A percentile compares a stretch with the other conserved stretches of the same genome.
These are phyloP conservation scores for Cosmorhoe ocellata DNA, from an alignment of 2,888 invertebrate species.

Conservation along the genomic window DNA sequence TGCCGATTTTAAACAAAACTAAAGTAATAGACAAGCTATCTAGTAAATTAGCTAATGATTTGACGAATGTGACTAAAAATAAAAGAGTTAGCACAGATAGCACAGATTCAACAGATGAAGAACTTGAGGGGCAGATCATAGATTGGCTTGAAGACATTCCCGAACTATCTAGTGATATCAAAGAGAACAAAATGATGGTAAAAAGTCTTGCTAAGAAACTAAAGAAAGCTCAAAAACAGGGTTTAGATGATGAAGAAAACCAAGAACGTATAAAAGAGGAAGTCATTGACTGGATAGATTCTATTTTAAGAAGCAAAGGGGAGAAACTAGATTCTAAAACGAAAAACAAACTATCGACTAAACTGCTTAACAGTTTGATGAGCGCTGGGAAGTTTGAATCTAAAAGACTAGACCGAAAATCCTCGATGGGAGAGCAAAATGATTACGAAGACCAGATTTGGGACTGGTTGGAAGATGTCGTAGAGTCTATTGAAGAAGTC, in stretches of 20 bases:
- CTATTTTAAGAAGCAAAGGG: slow-evolving; percentile 15
- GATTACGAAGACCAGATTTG: slow-evolving; percentile 5
- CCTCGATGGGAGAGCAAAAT: neutral
- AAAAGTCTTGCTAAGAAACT: slow-evolving; percentile 35
- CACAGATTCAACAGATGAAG: slow-evolving; percentile 1
- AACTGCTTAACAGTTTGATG: slow-evolving; percentile 6
- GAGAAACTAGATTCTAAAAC: slow-evolving; percentile 20
- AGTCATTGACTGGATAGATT: slow-evolving; percentile 38
- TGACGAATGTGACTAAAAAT: slow-evolving; percentile 5
- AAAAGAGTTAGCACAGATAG: slow-evolving; percentile 4
- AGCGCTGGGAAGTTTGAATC: neutral
- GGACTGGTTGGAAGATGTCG: slow-evolving; percentile 12
- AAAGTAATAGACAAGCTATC: slow-evolving; percentile 27
- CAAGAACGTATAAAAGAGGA: slow-evolving; percentile 30
- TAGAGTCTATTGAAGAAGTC: slow-evolving; percentile 3
- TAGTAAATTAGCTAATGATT: slow-evolving; percentile 28
- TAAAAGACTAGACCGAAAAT: neutral
- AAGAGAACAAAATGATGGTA: slow-evolving; percentile 13
- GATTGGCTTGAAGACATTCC: slow-evolving; percentile 27
- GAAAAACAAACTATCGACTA: slow-evolving; percentile 21
- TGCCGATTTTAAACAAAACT: slow-evolving; percentile 21
- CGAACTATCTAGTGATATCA: slow-evolving; percentile 8
- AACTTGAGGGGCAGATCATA: slow-evolving; percentile 24
- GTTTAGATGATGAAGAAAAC: slow-evolving; percentile 20
- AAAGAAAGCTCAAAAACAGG: slow-evolving; percentile 26